A percentile compares a stretch with the other conserved stretches of the same genome.
Conservation (phyloP, 2,888 invertebrate genomes). For the Globia sparganii region DNA sequence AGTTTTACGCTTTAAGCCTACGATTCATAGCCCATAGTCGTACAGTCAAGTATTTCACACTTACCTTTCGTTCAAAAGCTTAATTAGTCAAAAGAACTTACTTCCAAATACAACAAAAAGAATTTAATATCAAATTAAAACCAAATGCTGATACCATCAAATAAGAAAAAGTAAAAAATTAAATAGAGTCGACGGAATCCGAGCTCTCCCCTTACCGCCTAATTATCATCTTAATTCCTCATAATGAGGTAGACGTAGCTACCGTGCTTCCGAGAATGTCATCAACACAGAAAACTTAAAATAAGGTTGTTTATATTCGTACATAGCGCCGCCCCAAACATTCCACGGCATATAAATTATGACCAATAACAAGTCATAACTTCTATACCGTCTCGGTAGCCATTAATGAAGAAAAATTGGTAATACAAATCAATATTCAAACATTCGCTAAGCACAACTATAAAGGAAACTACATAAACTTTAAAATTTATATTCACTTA, state of each 20-base stretch:
- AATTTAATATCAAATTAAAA: slow-evolving; percentile 56
- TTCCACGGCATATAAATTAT: slow-evolving; percentile 69
- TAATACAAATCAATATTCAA: slow-evolving; percentile 79
- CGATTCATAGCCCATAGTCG: neutral
- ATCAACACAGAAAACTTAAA: slow-evolving; percentile 71
- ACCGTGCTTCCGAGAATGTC: slow-evolving; percentile 78
- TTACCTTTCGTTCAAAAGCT: slow-evolving; percentile 33
- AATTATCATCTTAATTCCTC: slow-evolving; percentile 84
- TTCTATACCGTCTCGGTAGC: slow-evolving; percentile 70
- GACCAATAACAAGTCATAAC: slow-evolving; percentile 69
- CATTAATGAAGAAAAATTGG: slow-evolving; percentile 77
- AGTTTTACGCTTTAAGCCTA: slow-evolving; percentile 2
- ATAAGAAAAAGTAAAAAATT: slow-evolving; percentile 54
- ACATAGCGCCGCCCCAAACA: slow-evolving; percentile 63
- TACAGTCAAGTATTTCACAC: slow-evolving; percentile 9
- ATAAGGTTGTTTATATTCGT: slow-evolving; percentile 73
- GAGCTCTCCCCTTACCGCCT: slow-evolving; percentile 71
- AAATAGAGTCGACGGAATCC: slow-evolving; percentile 69
- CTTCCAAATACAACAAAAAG: slow-evolving; percentile 38
- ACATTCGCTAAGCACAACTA: slow-evolving; percentile 71
- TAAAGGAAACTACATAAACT: slow-evolving; percentile 78
- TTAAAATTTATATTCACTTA: slow-evolving; percentile 75
- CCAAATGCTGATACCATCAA: slow-evolving; percentile 57
- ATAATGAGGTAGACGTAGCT: slow-evolving; percentile 78
- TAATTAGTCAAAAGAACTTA: slow-evolving; percentile 45